Conservation (phyloP, 2,888 invertebrate genomes). For the Eremobia ochroleuca region DNA sequence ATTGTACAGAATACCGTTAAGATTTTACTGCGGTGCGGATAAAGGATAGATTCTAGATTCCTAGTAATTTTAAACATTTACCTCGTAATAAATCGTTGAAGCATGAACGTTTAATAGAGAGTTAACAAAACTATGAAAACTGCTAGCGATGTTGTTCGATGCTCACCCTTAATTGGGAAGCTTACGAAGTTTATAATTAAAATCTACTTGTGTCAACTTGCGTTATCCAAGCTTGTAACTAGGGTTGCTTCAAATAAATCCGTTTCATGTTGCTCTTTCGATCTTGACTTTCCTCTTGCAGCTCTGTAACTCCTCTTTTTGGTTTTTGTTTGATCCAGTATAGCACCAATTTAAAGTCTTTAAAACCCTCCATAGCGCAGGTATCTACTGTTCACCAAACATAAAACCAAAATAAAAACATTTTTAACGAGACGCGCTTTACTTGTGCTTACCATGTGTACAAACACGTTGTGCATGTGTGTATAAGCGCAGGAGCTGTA, state of each 20-base stretch:
- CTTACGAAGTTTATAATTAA: slow-evolving; percentile 61
- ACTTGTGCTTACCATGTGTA: background rate
- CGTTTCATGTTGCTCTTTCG: slow-evolving; percentile 20
- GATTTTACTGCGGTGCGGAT: slow-evolving; percentile 35
- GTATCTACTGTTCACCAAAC: background rate
- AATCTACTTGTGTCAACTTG: slow-evolving; percentile 52
- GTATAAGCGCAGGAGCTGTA: background rate
- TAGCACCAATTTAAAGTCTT: no score
- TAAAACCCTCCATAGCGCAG: background rate
- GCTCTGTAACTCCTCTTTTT: background rate
- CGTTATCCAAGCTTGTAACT: slow-evolving; percentile 18
- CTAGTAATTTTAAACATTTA: slow-evolving; percentile 17
- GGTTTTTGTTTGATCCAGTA: background rate
- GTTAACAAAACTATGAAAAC: slow-evolving; percentile 43
- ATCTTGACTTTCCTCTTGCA: background rate
- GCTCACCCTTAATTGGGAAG: slow-evolving; percentile 47
- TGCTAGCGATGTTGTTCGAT: slow-evolving; percentile 32
- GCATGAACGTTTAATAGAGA: slow-evolving; percentile 21
- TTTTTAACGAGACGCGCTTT: background rate
- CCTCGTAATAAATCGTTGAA: slow-evolving; percentile 19
- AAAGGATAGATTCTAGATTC: slow-evolving; percentile 20
- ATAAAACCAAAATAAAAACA: background rate
- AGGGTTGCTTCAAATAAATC: background rate
- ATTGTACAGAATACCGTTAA: slow-evolving; percentile 36
- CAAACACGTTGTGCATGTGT: background rate